Conservation (phyloP, 2,888 invertebrate species). For the Blera fallax region DNA sequence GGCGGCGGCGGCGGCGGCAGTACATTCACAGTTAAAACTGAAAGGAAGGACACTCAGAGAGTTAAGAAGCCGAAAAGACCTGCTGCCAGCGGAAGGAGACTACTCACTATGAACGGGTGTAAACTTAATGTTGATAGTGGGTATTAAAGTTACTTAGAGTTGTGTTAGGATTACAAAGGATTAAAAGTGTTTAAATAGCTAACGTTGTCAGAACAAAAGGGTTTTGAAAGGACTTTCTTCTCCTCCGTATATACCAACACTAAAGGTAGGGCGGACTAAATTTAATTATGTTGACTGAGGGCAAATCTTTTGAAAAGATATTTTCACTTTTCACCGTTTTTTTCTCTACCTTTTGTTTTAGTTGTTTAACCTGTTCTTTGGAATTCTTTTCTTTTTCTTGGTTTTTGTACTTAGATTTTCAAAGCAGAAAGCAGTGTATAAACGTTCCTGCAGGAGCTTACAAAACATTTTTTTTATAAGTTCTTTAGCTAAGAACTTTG, state of each 20-base stretch:
- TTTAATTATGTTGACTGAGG: conserved; percentile 62
- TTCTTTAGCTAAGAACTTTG: background rate
- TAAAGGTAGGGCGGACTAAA: conserved; percentile 29
- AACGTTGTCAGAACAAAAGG: conserved; percentile 58
- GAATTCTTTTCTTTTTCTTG: background rate
- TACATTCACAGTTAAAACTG: conserved; percentile 29
- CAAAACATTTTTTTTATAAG: background rate
- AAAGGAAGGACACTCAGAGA: conserved; percentile 10
- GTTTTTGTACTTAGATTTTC: background rate
- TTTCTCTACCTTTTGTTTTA: conserved; percentile 14
- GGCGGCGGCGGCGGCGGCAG: background rate
- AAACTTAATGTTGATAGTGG: conserved; percentile 71
- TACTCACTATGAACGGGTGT: conserved; percentile 1
- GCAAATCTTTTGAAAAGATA: conserved; percentile 33
- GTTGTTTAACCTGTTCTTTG: conserved; percentile 3
- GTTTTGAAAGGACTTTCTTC: conserved; percentile 13
- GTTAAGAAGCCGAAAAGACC: conserved; percentile 26
- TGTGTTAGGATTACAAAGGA: conserved; percentile 71
- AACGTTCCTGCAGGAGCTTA: background rate
- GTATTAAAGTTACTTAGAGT: conserved; percentile 68
- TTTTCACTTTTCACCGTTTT: conserved; percentile 2
- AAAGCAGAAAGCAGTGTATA: background rate
- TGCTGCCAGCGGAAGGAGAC: background rate
- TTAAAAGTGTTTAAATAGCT: conserved; percentile 70
- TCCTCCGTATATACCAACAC: background rate